Base-by-base conservation (phyloP, 2,888 invertebrate genomes). In the Megalurothrips usitatus region DNA sequence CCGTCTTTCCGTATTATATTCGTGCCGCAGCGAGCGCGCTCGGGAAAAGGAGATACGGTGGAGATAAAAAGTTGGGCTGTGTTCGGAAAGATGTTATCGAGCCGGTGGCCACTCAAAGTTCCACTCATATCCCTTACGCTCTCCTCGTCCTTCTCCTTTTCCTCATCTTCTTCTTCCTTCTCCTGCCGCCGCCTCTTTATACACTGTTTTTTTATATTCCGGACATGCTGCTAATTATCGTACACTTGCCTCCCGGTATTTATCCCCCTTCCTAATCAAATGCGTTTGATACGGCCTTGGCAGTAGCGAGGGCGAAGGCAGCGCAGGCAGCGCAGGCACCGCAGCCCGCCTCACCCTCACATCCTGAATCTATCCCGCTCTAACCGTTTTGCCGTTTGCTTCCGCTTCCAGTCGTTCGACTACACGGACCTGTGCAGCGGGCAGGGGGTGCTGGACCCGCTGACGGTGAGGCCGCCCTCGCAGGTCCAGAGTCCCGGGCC, bases 381-480 rank as follows among this genome's bases (percentile, higher is more conserved):
- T 52, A 81, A 63, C 28, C 0, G 26, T 47, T 14, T 82, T 83
- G n/a, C n/a, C 34, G 80, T 83, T 82, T 82, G 81, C 84, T 83
- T 83, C 87, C 34, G 34, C 34, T 43, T 43, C 34, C 91, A 96
- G 96, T 95, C 95, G 84, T 96, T 96, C 89, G 96, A 96, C 89
- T 96, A 96, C 89, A 94, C 95, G 88, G 96, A 96, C 88, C 91
- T 96, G 86, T 95, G 96, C 89, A 94, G 94, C 85, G 87, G 87
- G 48, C 88, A 83, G n/a, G 81, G 83, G 34, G 83, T 85, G 81
- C 82, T 84, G 78, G 83, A 75, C 26, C 68, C 68, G 23, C 68
- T 75, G 68, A 82, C 34, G 84, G 84, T 80, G 83, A 84, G 26
- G 82, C 83, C 80, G 81, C 83, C 68, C 83, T 83, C 80, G 49